Percentiles rank a stretch among this genome's conserved stretches.
Conservation (phyloP, 2,888 invertebrate species). For the Podabrus alpinus region DNA sequence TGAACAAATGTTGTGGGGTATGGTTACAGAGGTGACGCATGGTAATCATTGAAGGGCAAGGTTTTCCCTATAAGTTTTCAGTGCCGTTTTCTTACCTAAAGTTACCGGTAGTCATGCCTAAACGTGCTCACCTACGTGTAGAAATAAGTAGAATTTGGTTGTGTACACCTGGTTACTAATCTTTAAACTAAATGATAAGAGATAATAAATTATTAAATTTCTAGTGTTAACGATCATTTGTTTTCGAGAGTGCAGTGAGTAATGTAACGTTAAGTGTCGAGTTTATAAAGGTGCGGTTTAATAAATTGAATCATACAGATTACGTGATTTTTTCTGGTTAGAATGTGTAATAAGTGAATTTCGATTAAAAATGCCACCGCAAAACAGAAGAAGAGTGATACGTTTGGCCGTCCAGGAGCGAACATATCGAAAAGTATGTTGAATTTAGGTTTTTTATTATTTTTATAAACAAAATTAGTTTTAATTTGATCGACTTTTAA, state of each 20-base stretch:
- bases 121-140: neutral
- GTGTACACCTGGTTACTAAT: slow-evolving; percentile 3
- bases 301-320: neutral
- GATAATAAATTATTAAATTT: neutral
- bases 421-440: slow-evolving; percentile 44
- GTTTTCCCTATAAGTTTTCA: neutral
- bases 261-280: neutral
- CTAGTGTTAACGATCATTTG: neutral
- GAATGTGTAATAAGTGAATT: neutral
- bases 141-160: neutral
- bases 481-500: neutral
- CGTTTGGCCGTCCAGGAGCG: slow-evolving; percentile 43
- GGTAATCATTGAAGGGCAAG: neutral
- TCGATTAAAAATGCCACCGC: neutral
- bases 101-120: neutral
- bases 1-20: neutral
- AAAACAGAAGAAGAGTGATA: slow-evolving; percentile 19
- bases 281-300: neutral
- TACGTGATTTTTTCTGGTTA: neutral
- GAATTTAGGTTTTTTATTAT: neutral
- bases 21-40: neutral
- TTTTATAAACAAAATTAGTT: neutral
- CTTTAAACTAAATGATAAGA: neutral
- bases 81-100: neutral
- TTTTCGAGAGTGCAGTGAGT: neutral